Percentiles rank a stretch among this genome's conserved stretches.
Evolutionary conservation across 2,113 vertebrate species (phyloP).

Genomic region (Crotalus helleri): DNA sequence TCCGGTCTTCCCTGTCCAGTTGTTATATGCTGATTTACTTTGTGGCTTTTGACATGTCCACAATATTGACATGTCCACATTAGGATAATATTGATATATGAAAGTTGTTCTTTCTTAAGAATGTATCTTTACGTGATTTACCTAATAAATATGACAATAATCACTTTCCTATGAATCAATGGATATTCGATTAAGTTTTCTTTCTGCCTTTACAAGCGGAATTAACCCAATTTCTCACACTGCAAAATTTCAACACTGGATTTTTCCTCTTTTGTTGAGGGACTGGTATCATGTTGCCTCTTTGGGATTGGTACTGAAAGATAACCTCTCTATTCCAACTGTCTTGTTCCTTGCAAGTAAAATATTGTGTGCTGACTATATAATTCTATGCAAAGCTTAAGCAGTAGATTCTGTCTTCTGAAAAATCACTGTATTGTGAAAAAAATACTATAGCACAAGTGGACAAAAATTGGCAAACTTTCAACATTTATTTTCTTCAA

Average conservation of each 20-base stretch:
- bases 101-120: background rate
- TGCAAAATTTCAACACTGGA: background rate
- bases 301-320: background rate
- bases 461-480: background rate
- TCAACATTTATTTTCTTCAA: background rate
- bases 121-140: background rate
- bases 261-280: background rate
- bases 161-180: background rate
- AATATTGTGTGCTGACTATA: background rate
- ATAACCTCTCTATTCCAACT: background rate
- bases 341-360: background rate
- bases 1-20: slow-evolving; percentile 22
- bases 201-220: background rate
- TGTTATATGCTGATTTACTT: slow-evolving; percentile 18
- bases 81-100: slow-evolving; percentile 10
- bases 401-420: background rate
- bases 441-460: background rate
- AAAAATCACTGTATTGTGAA: background rate
- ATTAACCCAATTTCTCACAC: background rate
- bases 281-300: background rate
- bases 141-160: slow-evolving; percentile 26
- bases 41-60: slow-evolving; percentile 21
- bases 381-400: background rate
- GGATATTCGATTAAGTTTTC: background rate
- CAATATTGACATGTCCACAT: slow-evolving; percentile 6